phyloP scores from a whole-genome alignment of 1,140 invertebrate genomes.

The Drosophila kurseongensis region DNA sequence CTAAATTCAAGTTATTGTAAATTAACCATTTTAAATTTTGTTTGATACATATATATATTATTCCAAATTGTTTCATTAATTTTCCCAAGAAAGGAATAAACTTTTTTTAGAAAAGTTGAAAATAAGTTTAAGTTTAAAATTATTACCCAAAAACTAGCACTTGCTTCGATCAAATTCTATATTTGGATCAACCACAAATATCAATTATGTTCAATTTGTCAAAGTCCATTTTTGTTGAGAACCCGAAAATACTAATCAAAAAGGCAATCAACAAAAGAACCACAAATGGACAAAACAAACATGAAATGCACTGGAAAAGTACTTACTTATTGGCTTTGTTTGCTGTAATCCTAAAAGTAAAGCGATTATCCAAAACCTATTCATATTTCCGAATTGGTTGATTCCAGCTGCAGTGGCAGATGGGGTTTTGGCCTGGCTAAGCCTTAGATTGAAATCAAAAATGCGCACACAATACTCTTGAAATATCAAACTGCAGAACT shows the following conservation, averaged over 20 bases:
- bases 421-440: conserved; percentile 1
- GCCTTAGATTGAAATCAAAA: conserved; percentile 30
- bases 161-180: not conserved
- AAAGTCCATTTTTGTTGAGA: not conserved
- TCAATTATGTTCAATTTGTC: not conserved
- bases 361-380: conserved; percentile 83
- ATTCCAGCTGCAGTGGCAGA: conserved; percentile 29
- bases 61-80: no score
- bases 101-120: no score
- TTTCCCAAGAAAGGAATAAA: no score
- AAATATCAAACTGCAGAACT: conserved; percentile 26
- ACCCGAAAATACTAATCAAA: conserved; percentile 4
- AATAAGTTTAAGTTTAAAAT: no score
- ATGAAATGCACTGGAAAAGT: conserved; percentile 11
- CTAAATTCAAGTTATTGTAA: no score
- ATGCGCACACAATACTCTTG: conserved; percentile 24
- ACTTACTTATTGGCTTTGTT: conserved; percentile 81
- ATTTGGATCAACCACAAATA: no score
- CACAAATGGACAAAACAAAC: conserved; percentile 2
- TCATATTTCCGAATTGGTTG: conserved; percentile 66
- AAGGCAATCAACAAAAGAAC: conserved; percentile 8
- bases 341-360: conserved; percentile 80
- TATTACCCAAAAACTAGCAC: no score
- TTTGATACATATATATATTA: no score
- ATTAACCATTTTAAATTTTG: no score